Conservation (phyloP, 2,797 vertebrate genomes). For the Thunnus albacares region DNA sequence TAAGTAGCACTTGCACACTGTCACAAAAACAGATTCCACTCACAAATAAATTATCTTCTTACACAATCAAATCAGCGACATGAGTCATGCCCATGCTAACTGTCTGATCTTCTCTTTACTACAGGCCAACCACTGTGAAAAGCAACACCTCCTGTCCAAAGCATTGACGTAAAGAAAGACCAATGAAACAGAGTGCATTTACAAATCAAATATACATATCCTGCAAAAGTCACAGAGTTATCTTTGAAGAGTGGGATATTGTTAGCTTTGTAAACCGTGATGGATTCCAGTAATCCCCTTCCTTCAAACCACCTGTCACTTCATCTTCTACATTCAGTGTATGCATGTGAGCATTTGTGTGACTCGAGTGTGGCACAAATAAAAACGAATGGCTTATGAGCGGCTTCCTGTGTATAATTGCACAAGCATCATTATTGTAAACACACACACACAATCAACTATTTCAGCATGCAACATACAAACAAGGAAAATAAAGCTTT, state of each 20-base stretch:
- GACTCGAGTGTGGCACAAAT: background rate
- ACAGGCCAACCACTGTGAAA: background rate
- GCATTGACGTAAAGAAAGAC: background rate
- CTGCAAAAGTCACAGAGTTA: background rate
- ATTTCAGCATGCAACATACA: conserved; percentile 45
- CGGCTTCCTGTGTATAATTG: conserved; percentile 49
- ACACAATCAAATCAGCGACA: background rate
- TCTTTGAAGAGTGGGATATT: background rate
- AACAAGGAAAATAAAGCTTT: conserved; percentile 51
- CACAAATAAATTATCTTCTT: background rate
- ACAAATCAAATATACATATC: accelerated
- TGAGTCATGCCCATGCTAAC: background rate
- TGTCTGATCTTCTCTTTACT: background rate
- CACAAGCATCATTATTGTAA: conserved; percentile 54
- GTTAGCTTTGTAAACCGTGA: conserved; percentile 14
- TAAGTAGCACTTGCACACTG: background rate
- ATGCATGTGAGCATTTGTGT: background rate
- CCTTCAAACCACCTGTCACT: background rate
- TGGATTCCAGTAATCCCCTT: background rate
- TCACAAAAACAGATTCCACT: background rate
- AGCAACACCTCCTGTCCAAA: background rate
- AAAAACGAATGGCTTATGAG: conserved; percentile 29
- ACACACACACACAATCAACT: conserved; percentile 63
- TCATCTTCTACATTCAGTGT: background rate
- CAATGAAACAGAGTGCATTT: background rate